Evolutionary conservation across 2,113 vertebrate species (phyloP).

Genomic region (Corapipo altera): DNA sequence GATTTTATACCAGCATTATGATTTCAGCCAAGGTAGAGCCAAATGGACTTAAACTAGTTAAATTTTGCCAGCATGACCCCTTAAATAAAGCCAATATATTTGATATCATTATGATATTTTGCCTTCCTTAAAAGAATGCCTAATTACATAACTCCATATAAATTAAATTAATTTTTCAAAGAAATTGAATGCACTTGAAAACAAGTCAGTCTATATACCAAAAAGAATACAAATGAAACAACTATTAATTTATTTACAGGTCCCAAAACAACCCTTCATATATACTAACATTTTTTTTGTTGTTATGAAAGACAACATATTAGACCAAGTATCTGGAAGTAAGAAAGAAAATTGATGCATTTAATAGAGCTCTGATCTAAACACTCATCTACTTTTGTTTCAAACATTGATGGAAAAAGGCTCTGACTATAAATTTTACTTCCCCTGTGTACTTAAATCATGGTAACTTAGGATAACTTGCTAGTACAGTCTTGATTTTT

Average conservation of each 20-base stretch:
- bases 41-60: not conserved
- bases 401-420: not conserved
- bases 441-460: not conserved
- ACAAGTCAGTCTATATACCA: not conserved
- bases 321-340: not conserved
- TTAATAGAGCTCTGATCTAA: not conserved
- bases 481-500: not conserved
- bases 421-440: not conserved
- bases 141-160: not conserved
- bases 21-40: not conserved
- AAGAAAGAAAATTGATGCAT: rapidly evolving
- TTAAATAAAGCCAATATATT: not conserved
- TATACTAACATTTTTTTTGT: not conserved
- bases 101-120: not conserved
- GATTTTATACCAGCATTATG: not conserved
- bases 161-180: not conserved
- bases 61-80: not conserved
- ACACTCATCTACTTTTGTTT: not conserved
- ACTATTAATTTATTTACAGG: not conserved
- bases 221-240: not conserved
- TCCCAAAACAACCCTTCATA: not conserved
- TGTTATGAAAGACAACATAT: not conserved
- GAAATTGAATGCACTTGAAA: not conserved
- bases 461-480: not conserved
- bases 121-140: not conserved